Percentiles rank a stretch among this genome's conserved stretches.
Evolutionary conservation across 64 coral and sea anemone species (phyloP).

Genomic region (Porites australiensis): DNA sequence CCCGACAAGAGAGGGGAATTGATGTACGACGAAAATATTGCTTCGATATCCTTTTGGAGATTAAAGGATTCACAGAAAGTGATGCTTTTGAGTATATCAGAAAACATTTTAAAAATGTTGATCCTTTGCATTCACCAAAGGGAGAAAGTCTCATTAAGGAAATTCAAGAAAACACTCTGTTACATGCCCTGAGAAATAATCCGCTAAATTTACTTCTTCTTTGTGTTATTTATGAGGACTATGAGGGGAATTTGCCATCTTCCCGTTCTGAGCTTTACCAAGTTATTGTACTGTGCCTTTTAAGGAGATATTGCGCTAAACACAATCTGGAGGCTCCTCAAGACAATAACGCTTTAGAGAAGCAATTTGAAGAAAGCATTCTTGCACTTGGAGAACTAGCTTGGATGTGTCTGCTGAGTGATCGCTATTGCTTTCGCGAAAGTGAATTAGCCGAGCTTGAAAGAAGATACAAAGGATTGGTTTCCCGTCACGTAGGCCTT

Average conservation of each 20-base stretch:
- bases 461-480: not conserved
- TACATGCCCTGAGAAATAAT: constrained; percentile 5
- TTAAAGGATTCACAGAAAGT: not conserved
- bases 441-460: not conserved
- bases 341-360: not conserved
- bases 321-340: not conserved
- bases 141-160: constrained; percentile 1
- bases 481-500: not conserved
- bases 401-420: not conserved
- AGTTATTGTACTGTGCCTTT: constrained; percentile 10
- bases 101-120: not conserved
- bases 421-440: not conserved
- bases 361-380: not conserved
- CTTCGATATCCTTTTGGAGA: constrained; percentile 5
- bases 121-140: not conserved
- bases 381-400: not conserved
- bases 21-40: not conserved
- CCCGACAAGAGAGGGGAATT: constrained; percentile 9
- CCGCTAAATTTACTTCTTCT: constrained; percentile 39
- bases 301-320: not conserved
- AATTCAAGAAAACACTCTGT: not conserved
- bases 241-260: constrained; percentile 37
- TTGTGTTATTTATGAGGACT: constrained; percentile 59
- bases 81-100: not conserved
- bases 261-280: constrained; percentile 36